Evolutionary conservation across 2,797 vertebrate species (phyloP), one percentile per base, ranked within the genome.

Genomic region (Percopsis omiscomaycus): DNA sequence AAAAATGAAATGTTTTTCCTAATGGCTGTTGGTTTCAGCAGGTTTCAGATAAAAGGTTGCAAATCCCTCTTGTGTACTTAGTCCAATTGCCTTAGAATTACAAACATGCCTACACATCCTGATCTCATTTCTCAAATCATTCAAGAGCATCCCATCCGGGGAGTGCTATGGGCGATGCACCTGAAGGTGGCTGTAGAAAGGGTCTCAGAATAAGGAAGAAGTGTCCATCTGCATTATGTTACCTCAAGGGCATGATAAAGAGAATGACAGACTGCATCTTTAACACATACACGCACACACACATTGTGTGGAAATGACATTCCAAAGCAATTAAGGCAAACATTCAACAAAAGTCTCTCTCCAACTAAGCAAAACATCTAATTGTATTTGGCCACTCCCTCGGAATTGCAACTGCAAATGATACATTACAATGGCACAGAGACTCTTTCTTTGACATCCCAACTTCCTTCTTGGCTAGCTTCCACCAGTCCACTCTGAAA

Each of bases 381-480:
- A 53, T 11, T 53, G 16, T 28, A 12, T 10, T 11, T 11, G 22
- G 6, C 22, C 5, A 52, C 16, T 9, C 16, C 15, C 2, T 53
- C 27, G 27, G 10, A 11, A 30, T 11, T 54, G 16, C 49, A 51
- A 22, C 6, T 0, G 8, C 37, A 5, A 37, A 42, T 27, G 6
- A 13, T 49, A 49, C 5, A n/a, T 49, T 42, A 42, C 5, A 42
- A n/a, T 53, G 27, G 2, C 9, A 11, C 22, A 9, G 16, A 52
- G 8, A 22, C 16, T 52, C 16, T 3, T 52, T 53, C 22, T 15
- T 3, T 10, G 9, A 10, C 15, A 56, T 42, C 14, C 22, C 61
- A 61, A 22, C 5, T 71, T 42, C 64, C 65, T 45, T 27, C 13
- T 29, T 45, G 16, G 1, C 8, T 63, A 52, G 1, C 47, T 8